Conservation (phyloP, 1,140 invertebrate species). For the Calycopis cecrops region DNA sequence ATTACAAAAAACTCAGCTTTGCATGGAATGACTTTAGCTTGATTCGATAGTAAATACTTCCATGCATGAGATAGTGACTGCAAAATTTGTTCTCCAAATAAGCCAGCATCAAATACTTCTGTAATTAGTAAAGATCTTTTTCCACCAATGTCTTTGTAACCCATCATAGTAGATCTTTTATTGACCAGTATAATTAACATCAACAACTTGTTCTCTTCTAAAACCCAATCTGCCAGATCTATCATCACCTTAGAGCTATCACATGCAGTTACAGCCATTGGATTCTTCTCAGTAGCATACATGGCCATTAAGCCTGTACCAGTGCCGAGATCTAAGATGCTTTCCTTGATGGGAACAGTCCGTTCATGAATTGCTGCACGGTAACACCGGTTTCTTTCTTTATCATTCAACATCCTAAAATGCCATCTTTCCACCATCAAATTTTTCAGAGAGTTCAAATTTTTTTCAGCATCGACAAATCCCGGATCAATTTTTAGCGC, state of each 20-base stretch:
- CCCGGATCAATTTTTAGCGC: conserved; percentile 41
- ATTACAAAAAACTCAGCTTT: conserved; percentile 79
- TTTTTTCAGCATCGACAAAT: conserved; percentile 55
- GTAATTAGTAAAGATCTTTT: conserved; percentile 82
- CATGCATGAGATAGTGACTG: conserved; percentile 82
- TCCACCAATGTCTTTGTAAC: conserved; percentile 75
- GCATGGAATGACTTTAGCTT: conserved; percentile 77
- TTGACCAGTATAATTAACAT: conserved; percentile 42
- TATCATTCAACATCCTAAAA: conserved; percentile 88
- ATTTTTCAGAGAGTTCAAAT: conserved; percentile 65
- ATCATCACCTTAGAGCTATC: conserved; percentile 80
- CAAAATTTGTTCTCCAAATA: conserved; percentile 85
- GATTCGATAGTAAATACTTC: conserved; percentile 74
- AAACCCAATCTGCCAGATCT: conserved; percentile 51
- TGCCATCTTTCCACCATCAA: conserved; percentile 84
- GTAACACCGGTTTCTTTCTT: conserved; percentile 79
- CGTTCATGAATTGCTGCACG: conserved; percentile 77
- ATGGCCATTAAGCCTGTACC: conserved; percentile 84
- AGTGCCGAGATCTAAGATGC: conserved; percentile 84
- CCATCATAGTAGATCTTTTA: conserved; percentile 51
- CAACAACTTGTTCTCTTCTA: conserved; percentile 28
- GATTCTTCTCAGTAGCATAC: conserved; percentile 77
- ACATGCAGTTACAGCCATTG: conserved; percentile 78
- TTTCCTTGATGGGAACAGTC: conserved; percentile 65
- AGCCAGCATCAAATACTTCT: conserved; percentile 86